These are phyloP conservation scores for Haemorhous mexicanus DNA, from an alignment of 2,113 vertebrate species.

Conservation along the genomic window DNA sequence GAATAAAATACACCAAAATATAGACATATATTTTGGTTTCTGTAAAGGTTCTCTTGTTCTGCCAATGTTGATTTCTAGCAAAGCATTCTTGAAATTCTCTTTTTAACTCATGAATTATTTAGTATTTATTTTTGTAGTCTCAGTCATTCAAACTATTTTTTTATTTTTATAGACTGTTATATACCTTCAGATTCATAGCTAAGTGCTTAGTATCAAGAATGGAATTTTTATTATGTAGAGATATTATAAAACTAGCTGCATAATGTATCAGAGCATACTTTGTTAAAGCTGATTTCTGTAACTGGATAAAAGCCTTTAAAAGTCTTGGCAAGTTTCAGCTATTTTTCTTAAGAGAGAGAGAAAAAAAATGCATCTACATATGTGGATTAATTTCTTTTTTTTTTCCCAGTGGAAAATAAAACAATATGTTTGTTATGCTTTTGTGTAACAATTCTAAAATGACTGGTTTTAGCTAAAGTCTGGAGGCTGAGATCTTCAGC, in stretches of 20 bases:
- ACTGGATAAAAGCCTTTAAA: neutral
- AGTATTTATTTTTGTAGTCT: neutral
- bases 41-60: neutral
- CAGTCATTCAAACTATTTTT: neutral
- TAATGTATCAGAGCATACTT: neutral
- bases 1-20: neutral
- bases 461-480: neutral
- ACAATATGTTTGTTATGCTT: neutral
- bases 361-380: neutral
- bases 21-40: neutral
- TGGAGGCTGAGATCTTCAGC: neutral
- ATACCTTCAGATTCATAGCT: neutral
- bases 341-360: neutral
- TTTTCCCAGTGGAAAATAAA: neutral
- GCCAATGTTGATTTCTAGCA: neutral
- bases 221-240: conserved; percentile 10
- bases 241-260: neutral
- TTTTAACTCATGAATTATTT: conserved; percentile 7
- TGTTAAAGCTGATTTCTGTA: neutral
- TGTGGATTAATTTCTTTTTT: neutral
- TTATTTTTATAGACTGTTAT: neutral
- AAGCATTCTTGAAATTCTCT: conserved; percentile 9
- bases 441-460: neutral
- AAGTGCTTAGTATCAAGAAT: neutral
- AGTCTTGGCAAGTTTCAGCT: neutral